Base-by-base conservation (phyloP, 2,888 invertebrate genomes). In the Drosophila mercatorum region DNA sequence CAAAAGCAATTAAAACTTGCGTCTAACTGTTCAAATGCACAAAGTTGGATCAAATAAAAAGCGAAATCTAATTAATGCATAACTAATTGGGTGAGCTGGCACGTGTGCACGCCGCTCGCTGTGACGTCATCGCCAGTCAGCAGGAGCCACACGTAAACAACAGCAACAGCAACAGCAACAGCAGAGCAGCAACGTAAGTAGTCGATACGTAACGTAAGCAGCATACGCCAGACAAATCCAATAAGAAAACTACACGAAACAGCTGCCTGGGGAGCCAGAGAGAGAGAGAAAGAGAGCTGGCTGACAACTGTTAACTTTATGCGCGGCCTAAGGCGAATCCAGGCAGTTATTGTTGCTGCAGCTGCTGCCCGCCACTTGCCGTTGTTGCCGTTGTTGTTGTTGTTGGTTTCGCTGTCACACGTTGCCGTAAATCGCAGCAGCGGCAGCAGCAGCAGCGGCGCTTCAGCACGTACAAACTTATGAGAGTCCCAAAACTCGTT, bases 401-500 rank as follows among this genome's bases (percentile, higher is more conserved):
- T 60, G 40, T 69, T 46, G 31, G 34, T 44, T 53, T 41, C 53
- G 40, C n/a, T 70, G 77, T 74, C 77, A 77, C 77, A 70, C 80
- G 53, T 64, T 44, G 64, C 55, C 70, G 77, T 77, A 75, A 77
- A 77, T 77, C 77, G 77, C 75, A 49, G 68, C 55, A 36, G 36
- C 47, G 36, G 64, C 55, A 36, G 36, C 58, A 41, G 53, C 28
- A 14, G 63, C 43, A 28, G 63, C 49, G 26, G 7, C 59, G 66
- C 68, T 63, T 75, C 49, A 67, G 68, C 83, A 83, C 83, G 83
- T 83, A 83, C 76, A 53, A 81, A 70, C 78, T 63, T 80, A 80
- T 67, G 74, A 65, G 61, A 70, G 64, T 82, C 83, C 83, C 88
- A 85, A 82, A 83, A 82, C 83, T 83, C 83, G 85, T 88, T 88